These are phyloP conservation scores for Hermatobates lingyangjiaoensis DNA, from an alignment of 1,140 invertebrate genomes.

Conservation along the genomic window DNA sequence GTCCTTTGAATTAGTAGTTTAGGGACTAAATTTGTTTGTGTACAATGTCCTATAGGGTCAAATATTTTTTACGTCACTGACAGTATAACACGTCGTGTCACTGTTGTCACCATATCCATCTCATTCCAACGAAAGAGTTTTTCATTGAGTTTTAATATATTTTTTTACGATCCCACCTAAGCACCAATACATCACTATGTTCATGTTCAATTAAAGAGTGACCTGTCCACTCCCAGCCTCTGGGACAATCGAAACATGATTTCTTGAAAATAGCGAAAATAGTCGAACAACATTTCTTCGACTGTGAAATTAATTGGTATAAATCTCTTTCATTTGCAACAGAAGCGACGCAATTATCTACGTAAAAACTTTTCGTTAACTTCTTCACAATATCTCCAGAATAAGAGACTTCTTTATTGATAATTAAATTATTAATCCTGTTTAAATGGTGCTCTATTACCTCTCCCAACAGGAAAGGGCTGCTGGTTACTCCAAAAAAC, in stretches of 20 bases:
- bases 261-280: conserved; percentile 7
- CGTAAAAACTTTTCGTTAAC: conserved; percentile 7
- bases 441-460: not conserved
- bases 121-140: conserved; percentile 12
- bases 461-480: conserved; percentile 11
- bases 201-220: not conserved
- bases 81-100: not conserved
- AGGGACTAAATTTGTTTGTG: conserved; percentile 16
- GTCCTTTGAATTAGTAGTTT: conserved; percentile 20
- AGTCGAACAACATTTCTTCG: conserved; percentile 4
- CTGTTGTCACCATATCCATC: conserved; percentile 15
- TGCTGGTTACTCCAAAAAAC: conserved; percentile 13
- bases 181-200: conserved; percentile 6
- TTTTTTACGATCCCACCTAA: not conserved
- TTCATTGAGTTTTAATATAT: not conserved
- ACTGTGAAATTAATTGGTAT: too few species aligned
- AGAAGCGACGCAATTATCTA: conserved; percentile 10
- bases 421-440: not conserved
- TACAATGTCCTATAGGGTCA: conserved; percentile 21
- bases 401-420: not conserved
- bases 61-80: conserved; percentile 12
- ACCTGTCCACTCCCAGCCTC: conserved; percentile 13
- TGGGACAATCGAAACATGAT: conserved; percentile 12
- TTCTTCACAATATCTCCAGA: not conserved
- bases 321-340: too few species aligned